Evolutionary conservation across 2,888 invertebrate genomes (phyloP).

Genomic region (Elegia similella): DNA sequence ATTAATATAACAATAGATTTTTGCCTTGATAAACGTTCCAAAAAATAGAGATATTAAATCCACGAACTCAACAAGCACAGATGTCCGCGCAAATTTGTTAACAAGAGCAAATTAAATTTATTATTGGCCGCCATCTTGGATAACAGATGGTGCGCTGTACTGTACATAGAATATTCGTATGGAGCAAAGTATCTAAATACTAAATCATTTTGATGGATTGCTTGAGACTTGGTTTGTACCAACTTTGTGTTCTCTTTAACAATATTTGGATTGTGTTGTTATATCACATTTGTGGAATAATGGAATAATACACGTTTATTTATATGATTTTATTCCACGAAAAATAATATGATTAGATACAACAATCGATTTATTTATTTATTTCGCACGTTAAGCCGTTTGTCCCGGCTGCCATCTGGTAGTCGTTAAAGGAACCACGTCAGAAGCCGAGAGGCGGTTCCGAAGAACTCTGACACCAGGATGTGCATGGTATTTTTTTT

Average conservation of each 20-base stretch:
- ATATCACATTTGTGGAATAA: not conserved
- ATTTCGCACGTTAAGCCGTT: no score
- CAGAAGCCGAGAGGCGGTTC: no score
- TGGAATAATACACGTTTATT: no score
- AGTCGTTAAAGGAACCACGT: no score
- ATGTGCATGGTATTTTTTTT: no score
- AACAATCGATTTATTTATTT: no score
- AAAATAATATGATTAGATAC: no score
- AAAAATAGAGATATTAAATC: conserved; percentile 2
- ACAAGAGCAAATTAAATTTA: conserved; percentile 17
- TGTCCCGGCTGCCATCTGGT: no score
- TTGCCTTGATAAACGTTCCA: not conserved
- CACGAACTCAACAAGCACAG: conserved; percentile 9
- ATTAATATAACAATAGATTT: no score
- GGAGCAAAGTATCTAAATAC: conserved; percentile 6
- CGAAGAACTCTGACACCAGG: no score
- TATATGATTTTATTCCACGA: no score
- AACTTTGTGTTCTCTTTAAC: not conserved
- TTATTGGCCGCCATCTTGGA: conserved; percentile 8
- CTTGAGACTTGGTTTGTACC: not conserved
- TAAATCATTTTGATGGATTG: conserved; percentile 14
- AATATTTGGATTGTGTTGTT: not conserved
- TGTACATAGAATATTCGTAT: conserved; percentile 1
- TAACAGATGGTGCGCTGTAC: conserved; percentile 10
- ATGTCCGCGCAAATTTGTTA: conserved; percentile 14